Conservation (phyloP, 2,888 invertebrate species). For the Blera fallax region DNA sequence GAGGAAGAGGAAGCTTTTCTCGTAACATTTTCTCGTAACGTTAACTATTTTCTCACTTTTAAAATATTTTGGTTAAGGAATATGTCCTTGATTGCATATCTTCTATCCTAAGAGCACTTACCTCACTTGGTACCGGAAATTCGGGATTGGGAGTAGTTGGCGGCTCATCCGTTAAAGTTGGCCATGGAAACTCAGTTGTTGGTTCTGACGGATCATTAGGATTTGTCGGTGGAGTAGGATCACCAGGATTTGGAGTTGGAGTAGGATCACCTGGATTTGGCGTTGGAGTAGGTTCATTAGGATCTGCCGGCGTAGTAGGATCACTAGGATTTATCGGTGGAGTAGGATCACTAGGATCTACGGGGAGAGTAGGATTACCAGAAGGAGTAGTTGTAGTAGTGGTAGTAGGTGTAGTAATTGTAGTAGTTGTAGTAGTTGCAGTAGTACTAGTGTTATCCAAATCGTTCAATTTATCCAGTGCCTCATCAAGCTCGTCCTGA, state of each 20-base stretch:
- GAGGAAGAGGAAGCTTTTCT: too few relatives aligned
- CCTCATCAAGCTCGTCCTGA: slow-evolving; percentile 77
- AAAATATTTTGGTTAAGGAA: neutral
- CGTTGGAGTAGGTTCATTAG: neutral
- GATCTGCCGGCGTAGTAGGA: neutral
- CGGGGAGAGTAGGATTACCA: too few relatives aligned
- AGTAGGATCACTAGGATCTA: neutral
- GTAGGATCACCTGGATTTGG: neutral
- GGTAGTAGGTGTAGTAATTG: slow-evolving; percentile 44
- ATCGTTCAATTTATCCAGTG: slow-evolving; percentile 76
- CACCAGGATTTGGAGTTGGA: neutral
- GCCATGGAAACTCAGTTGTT: slow-evolving; percentile 50
- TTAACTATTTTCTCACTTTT: neutral
- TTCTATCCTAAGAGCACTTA: slow-evolving; percentile 68
- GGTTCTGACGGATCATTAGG: neutral
- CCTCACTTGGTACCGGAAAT: slow-evolving; percentile 77
- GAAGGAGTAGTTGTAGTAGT: slow-evolving; percentile 26
- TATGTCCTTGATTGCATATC: too few relatives aligned
- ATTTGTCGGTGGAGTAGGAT: slow-evolving; percentile 5
- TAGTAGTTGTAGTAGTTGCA: slow-evolving; percentile 20
- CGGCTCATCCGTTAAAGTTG: slow-evolving; percentile 54
- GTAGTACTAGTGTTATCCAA: slow-evolving; percentile 37
- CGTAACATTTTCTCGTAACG: too few relatives aligned
- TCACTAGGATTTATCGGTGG: neutral
- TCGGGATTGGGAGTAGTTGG: slow-evolving; percentile 74